Base-by-base conservation (phyloP, 2,113 vertebrate genomes). In the Barnardius zonarius region DNA sequence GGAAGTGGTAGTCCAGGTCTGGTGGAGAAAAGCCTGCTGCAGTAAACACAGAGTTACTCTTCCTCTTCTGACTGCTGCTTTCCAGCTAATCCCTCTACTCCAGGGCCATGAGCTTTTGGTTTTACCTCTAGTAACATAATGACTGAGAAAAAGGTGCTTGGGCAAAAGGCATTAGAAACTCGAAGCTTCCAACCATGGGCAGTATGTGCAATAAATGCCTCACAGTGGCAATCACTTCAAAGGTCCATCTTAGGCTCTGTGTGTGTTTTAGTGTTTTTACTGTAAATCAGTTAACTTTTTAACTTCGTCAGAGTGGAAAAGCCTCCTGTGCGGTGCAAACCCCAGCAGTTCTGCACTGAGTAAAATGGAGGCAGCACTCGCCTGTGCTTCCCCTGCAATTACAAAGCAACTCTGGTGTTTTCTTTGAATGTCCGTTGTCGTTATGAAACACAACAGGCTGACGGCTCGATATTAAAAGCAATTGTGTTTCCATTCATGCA, bases 401-500 rank as follows among this genome's bases (percentile, higher is more conserved):
- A 94, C 49, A 1, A 61, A 96, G 83, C 17, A 41, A 91, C 73
- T 84, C 90, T 68, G 69, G 46, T 55, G 90, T 84, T 94, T 76
- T 89, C 88, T 93, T 94, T 94, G 96, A 93, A 93, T 96, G 94
- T 89, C 86, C 66, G 89, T 92, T 89, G 96, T 93, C 77, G 5
- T 95, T 96, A 91, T 54, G 77, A 96, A 96, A 95, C 83, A 82
- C 83, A 96, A 93, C 95, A 89, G 88, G 80, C 95, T 82, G 95
- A 90, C 28, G 59, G 93, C 57, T 94, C 49, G 91, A 77, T 97
- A 96, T 96, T 96, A 95, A 95, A 96, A 91, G 95, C 96, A 94
- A 93, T 96, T 96, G 95, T 95, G 90, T 85, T 95, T 93, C 95
- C 92, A 93, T 96, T 97, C 92, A 96, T 97, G 88, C 93, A 96